Conservation (phyloP, 1,140 invertebrate genomes). For the Telenomus remus region DNA sequence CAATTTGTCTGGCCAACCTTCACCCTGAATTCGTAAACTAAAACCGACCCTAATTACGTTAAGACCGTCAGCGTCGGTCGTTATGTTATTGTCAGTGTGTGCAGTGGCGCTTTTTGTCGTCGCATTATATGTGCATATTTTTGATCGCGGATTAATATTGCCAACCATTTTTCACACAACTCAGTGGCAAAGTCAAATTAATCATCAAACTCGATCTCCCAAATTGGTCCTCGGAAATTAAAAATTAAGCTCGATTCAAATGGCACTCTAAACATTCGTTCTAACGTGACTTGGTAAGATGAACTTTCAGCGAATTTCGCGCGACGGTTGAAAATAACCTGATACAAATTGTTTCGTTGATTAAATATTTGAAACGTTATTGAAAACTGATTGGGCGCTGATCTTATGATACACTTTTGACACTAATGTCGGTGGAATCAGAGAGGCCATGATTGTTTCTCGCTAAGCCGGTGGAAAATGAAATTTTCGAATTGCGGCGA, state of each 20-base stretch:
- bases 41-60: constrained; percentile 49
- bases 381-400: not conserved
- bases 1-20: constrained; percentile 42
- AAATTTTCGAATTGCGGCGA: constrained; percentile 21
- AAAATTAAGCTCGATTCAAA: no score
- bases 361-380: no score
- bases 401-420: constrained; percentile 11
- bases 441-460: constrained; percentile 20
- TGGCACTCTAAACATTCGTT: no score
- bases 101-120: constrained; percentile 72
- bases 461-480: constrained; percentile 36
- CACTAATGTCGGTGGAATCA: constrained; percentile 18
- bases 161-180: constrained; percentile 31
- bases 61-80: constrained; percentile 33
- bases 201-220: not conserved
- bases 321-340: no score
- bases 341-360: no score
- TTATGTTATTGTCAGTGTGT: constrained; percentile 74
- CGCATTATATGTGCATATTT: constrained; percentile 24
- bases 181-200: constrained; percentile 22
- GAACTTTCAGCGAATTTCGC: no score
- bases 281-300: no score
- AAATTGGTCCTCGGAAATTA: no score
- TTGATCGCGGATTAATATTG: not conserved
- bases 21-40: constrained; percentile 42